Base-by-base conservation (phyloP, 2,888 invertebrate species). In the Drosophila recens region DNA sequence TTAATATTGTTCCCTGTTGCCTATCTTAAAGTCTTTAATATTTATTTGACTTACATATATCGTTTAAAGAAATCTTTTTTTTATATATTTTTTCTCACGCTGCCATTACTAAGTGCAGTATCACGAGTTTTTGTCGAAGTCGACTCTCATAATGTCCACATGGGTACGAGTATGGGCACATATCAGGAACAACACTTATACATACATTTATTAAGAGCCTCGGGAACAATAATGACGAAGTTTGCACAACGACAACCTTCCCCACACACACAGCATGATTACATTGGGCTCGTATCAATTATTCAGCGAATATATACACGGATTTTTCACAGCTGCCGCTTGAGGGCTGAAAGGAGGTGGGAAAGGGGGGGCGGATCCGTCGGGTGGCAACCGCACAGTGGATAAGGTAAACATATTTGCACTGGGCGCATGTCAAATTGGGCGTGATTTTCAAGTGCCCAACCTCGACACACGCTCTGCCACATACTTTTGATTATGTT, bases 361-460 rank as follows among this genome's bases (percentile, higher is more conserved):
- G 13, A 8, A 30, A 30, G 30, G 30, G 15, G 15, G n/a, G 30
- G 40, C 9, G 20, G 46, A 27, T 10, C 54, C 10, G 27, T 27
- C 5, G 27, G 27, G 27, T 27, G 30, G 59, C 58, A 58, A 70
- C 71, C 65, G 65, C 67, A 58, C 58, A 48, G 51, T 59, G 69
- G 65, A 67, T 64, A 80, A 80, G 65, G 70, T 64, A 80, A 80
- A 79, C 75, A 79, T 89, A 67, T 87, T 89, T 87, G 62, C 86
- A 73, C 72, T 75, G 71, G 90, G 88, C 87, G 87, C 84, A 89
- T 57, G 80, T 89, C 86, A 87, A 87, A 87, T 87, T 89, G 86
- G 79, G 89, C 86, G 88, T 87, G 82, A 87, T 85, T 89, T 85
- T 85, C 88, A 80, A 89, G 82, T 81, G 75, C 46, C 65, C 67